These are phyloP conservation scores for Chrysotoxum bicinctum DNA, from an alignment of 2,888 invertebrate species.

Conservation along the genomic window DNA sequence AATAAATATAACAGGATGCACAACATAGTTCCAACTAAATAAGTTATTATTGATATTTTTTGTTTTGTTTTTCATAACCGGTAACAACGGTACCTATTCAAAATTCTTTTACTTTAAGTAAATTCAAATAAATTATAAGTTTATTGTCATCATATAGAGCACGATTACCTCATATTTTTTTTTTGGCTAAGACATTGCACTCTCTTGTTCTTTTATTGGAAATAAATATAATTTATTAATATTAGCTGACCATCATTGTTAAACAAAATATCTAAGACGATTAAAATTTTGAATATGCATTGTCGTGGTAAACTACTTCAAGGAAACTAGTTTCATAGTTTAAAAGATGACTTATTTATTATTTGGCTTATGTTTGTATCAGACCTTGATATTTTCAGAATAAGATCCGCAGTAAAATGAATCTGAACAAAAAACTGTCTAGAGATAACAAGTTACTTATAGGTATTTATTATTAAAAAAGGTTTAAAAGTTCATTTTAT, in stretches of 20 bases:
- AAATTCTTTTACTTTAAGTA: neutral
- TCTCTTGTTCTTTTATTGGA: neutral
- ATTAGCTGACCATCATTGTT: neutral
- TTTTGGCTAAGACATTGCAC: neutral
- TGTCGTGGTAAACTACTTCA: neutral
- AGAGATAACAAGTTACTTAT: neutral
- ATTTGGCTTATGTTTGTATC: neutral
- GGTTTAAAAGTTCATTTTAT: too few relatives aligned
- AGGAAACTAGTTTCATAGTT: neutral
- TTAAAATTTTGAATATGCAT: slow-evolving; percentile 11
- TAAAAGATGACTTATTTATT: neutral
- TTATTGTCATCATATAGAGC: slow-evolving; percentile 8
- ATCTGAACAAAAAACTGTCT: neutral
- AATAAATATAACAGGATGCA: slow-evolving; percentile 1
- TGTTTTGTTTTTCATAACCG: neutral
- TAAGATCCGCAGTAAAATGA: neutral
- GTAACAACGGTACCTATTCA: neutral
- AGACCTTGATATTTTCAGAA: neutral
- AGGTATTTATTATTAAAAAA: too few relatives aligned
- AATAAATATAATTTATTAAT: neutral
- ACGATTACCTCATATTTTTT: neutral
- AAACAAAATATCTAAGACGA: neutral
- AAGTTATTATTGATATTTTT: neutral
- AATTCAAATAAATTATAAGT: neutral
- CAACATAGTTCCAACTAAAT: neutral